Evolutionary conservation across 2,797 vertebrate species (phyloP), one percentile per base, ranked within the genome.

Genomic region (Sebastiscus albofasciatus): DNA sequence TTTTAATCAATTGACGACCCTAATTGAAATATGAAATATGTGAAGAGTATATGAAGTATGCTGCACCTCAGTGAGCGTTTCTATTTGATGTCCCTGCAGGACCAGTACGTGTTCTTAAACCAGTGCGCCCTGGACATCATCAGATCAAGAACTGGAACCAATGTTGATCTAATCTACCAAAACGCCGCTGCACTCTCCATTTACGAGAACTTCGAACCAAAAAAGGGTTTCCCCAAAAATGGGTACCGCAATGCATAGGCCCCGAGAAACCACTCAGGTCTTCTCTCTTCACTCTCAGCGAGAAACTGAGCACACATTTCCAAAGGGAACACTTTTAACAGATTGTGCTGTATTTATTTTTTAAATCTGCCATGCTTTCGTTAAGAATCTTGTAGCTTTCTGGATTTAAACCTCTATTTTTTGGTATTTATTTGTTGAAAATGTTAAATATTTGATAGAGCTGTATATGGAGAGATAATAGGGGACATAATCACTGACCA

Each of bases 101-200:
- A 97, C 86, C 98, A 99, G 89, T 99, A 98, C 2, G 93, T 99
- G 76, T 99, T 98, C 95, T 91, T 99, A 90, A 97, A 99, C 91
- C 97, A 98, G 89, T 99, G 98, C 81, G 97, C 98, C 66, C 88
- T 97, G 94, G 98, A 99, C 89, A 96, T 99, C 71, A 98, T 99
- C 92, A 96, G 94, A 90, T 96, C 97, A 36, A 97, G 97, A 93
- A 97, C 94, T 31, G 96, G 97, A 78, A 97, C 92, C 66, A 98
- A 97, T 6, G 95, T 96, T 81, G 96, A 96, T 84, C 90, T 97
- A 49, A 99, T 99, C 92, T 99, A 99, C 92, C 97, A 99, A 93
- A 99, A 99, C 49, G 72, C 94, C 1, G 95, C 94, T 2, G 98
- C 98, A 39, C 92, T 98, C 90, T 91, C 92, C 70, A 96, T 98